Conservation (phyloP, 2,797 vertebrate genomes). For the Acanthopagrus latus region DNA sequence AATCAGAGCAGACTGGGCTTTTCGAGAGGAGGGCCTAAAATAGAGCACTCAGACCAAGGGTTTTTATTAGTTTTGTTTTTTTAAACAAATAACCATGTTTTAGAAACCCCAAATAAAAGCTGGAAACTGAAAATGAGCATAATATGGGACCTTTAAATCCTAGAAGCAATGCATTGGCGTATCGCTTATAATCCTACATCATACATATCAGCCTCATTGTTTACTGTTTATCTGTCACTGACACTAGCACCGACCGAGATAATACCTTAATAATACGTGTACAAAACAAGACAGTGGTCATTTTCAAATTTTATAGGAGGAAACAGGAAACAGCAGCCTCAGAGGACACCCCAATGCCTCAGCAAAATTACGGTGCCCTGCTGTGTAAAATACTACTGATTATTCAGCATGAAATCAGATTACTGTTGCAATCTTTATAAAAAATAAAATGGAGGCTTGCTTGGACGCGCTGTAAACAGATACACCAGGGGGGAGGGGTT, state of each 20-base stretch:
- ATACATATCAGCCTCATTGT: not conserved
- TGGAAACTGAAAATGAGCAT: no score
- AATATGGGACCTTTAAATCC: no score
- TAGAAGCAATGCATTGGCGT: not conserved
- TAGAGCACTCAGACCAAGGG: no score
- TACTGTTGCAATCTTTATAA: not conserved
- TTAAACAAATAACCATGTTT: no score
- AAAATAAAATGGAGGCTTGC: constrained; percentile 4
- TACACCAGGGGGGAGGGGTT: not conserved
- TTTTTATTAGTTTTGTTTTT: no score
- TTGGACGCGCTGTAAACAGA: not conserved
- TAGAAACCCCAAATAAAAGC: no score
- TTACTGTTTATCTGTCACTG: not conserved
- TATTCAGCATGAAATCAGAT: not conserved
- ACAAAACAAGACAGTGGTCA: not conserved
- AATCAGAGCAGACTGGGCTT: no score
- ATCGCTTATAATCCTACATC: not conserved
- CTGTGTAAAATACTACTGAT: not conserved
- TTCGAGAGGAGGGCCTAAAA: no score
- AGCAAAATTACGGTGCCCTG: not conserved
- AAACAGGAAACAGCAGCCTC: not conserved
- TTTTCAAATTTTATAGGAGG: not conserved
- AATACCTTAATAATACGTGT: not conserved
- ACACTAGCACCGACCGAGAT: not conserved
- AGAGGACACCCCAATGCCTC: not conserved